Percentiles rank a stretch among this genome's conserved stretches.
phyloP scores from a whole-genome alignment of 2,797 vertebrate species.

The Botia kubotai region DNA sequence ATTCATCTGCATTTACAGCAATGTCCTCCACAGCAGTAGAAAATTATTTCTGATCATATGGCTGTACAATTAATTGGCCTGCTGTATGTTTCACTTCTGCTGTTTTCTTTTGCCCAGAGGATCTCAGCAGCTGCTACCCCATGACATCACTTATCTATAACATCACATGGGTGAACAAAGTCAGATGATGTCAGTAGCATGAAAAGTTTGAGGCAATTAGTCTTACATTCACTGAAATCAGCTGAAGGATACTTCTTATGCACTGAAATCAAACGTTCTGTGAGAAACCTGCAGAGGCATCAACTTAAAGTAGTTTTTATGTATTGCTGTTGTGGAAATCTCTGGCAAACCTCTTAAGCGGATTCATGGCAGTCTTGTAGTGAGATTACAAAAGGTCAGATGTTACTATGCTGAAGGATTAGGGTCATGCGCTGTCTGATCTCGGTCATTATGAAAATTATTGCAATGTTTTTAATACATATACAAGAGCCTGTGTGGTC shows the following conservation, averaged over 20 bases:
- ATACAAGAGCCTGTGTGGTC: constrained; percentile 1
- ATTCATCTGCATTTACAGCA: not conserved
- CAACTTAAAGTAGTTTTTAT: not conserved
- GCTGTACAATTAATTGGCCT: constrained; percentile 7
- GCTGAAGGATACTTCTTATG: not conserved
- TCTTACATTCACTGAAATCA: constrained; percentile 1
- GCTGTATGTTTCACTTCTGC: not conserved
- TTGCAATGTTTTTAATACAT: not conserved
- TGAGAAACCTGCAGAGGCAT: constrained; percentile 15
- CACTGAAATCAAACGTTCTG: not conserved
- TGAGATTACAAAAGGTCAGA: constrained; percentile 32
- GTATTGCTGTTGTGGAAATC: no score
- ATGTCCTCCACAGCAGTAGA: not conserved
- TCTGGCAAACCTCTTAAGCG: no score
- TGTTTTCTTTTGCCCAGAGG: constrained; percentile 6
- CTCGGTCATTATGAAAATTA: constrained; percentile 39
- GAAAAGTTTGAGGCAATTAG: not conserved
- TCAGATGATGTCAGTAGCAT: not conserved
- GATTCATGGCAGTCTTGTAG: not conserved
- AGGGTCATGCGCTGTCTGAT: constrained; percentile 52
- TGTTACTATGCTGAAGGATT: constrained; percentile 49
- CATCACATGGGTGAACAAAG: not conserved
- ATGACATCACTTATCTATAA: constrained; percentile 12
- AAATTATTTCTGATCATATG: not conserved
- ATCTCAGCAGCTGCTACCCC: not conserved